A percentile compares a stretch with the other conserved stretches of the same genome.
phyloP scores from a whole-genome alignment of 2,888 invertebrate species.

The Petrolisthes manimaculis region DNA sequence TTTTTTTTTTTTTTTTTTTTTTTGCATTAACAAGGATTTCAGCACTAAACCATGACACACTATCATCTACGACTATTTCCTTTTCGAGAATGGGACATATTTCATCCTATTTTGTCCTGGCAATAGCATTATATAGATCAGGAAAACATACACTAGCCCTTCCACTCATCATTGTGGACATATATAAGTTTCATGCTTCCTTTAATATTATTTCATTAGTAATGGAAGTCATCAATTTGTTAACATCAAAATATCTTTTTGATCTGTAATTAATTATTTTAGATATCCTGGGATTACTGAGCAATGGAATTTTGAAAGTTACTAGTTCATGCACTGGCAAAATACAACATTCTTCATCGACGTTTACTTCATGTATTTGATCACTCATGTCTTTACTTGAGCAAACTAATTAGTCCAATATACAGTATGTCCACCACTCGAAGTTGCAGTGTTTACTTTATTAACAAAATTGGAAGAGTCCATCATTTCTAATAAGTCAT shows the following conservation, averaged over 20 bases:
- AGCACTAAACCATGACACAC: constrained; percentile 7
- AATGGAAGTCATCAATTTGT: not conserved
- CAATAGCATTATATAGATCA: not conserved
- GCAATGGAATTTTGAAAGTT: constrained; percentile 8
- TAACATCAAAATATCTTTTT: not conserved
- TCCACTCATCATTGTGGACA: not conserved
- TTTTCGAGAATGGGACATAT: constrained; percentile 13
- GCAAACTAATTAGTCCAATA: no score
- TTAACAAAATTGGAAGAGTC: no score
- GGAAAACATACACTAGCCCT: not conserved
- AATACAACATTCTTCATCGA: no score
- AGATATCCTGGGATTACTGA: not conserved
- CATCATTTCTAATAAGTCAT: no score
- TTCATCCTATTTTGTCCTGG: not conserved
- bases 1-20: not conserved
- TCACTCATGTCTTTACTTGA: no score
- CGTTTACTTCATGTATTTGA: no score
- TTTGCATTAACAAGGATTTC: not conserved
- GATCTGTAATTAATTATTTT: not conserved
- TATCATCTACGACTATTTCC: not conserved
- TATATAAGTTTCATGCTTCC: constrained; percentile 3
- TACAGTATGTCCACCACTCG: no score
- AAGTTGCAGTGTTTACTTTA: no score
- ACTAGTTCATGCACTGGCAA: not conserved
- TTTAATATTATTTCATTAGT: not conserved